Conservation (phyloP, 2,797 vertebrate genomes). For the Furcifer pardalis region DNA sequence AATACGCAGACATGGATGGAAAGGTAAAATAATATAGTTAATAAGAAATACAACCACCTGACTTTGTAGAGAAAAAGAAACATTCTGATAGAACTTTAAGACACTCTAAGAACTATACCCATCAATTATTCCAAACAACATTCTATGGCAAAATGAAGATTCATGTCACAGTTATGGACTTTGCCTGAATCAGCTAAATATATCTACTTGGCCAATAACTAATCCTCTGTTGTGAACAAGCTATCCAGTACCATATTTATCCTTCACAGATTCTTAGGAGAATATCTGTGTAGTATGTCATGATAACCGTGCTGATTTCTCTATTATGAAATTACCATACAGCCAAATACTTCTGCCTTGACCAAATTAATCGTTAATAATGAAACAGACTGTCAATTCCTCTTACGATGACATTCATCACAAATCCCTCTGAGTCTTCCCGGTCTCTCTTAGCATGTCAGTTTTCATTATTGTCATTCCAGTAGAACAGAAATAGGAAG, state of each 20-base stretch:
- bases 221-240: background rate
- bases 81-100: background rate
- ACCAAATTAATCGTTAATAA: conserved; percentile 45
- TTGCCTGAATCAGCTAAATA: background rate
- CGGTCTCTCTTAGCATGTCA: conserved; percentile 55
- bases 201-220: background rate
- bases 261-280: conserved; percentile 18
- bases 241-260: background rate
- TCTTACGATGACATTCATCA: conserved; percentile 36
- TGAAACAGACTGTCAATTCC: conserved; percentile 50
- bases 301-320: conserved; percentile 15
- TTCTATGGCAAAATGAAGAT: background rate
- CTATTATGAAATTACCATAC: conserved; percentile 22
- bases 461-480: conserved; percentile 41
- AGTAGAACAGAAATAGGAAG: background rate
- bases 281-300: background rate
- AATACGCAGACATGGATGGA: background rate
- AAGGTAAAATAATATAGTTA: background rate
- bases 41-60: background rate
- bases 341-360: conserved; percentile 22
- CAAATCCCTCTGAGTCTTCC: conserved; percentile 42
- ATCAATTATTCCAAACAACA: conserved; percentile 1
- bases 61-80: background rate
- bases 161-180: conserved; percentile 1
- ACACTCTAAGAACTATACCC: background rate